Evolutionary conservation across 1,140 invertebrate species (phyloP).

Genomic region (Catajapyx aquilonaris): DNA sequence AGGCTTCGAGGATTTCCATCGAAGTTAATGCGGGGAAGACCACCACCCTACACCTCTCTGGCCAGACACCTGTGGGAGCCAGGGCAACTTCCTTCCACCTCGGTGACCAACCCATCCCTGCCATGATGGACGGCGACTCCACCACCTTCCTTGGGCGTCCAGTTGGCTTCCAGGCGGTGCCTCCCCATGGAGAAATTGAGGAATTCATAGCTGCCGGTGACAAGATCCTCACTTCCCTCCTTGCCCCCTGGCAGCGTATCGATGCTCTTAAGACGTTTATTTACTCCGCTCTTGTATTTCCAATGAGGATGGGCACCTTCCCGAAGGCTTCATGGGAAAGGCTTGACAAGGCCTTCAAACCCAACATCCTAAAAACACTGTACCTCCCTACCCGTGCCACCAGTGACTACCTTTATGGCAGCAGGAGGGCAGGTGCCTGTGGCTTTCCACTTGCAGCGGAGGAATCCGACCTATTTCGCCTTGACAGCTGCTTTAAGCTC

Average conservation of each 20-base stretch:
- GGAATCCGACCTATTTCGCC: neutral
- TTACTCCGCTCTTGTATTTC: too few species aligned
- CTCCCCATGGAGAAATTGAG: conserved; percentile 4
- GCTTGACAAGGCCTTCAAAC: conserved; percentile 2
- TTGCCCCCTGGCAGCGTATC: too few species aligned
- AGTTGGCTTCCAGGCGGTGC: conserved; percentile 4
- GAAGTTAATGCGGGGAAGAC: conserved; percentile 2
- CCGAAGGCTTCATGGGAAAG: neutral
- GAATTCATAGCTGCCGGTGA: neutral
- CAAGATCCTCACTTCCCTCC: too few species aligned
- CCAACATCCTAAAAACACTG: neutral
- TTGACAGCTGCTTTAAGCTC: neutral
- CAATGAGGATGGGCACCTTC: conserved; percentile 2
- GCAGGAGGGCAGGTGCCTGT: neutral
- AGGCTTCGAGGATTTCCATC: conserved; percentile 3
- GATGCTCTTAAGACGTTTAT: conserved; percentile 12
- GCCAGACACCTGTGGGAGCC: neutral
- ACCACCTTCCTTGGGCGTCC: conserved; percentile 5
- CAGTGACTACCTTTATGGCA: conserved; percentile 6
- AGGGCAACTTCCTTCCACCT: neutral
- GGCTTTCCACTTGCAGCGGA: neutral
- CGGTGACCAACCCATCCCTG: neutral
- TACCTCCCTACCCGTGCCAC: neutral
- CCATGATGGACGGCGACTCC: conserved; percentile 2
- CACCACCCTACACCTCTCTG: conserved; percentile 1